Evolutionary conservation across 2,797 vertebrate genomes (phyloP).

Genomic region (Podargus strigoides): DNA sequence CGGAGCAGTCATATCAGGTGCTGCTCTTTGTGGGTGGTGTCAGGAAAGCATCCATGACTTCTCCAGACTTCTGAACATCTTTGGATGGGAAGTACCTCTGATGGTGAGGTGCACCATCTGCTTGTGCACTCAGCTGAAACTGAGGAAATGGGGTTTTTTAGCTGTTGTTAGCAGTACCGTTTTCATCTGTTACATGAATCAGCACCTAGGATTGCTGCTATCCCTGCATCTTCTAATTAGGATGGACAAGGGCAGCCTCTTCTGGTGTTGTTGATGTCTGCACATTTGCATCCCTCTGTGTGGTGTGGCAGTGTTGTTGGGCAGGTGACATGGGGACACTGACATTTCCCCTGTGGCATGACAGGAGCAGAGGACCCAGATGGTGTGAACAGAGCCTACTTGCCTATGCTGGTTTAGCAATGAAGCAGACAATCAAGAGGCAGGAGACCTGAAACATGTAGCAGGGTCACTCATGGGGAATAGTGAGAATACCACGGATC

Average conservation of each 20-base stretch:
- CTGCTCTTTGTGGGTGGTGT: neutral
- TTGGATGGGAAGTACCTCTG: neutral
- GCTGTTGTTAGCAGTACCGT: neutral
- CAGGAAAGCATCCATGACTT: neutral
- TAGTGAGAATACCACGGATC: neutral
- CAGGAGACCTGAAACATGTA: neutral
- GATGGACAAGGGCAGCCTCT: neutral
- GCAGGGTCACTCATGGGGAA: rapidly evolving
- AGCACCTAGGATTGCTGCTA: neutral
- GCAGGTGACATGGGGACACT: neutral
- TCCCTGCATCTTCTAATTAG: neutral
- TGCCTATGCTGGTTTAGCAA: neutral
- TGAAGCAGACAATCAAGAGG: neutral
- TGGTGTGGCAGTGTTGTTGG: neutral
- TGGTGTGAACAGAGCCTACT: neutral
- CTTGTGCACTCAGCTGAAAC: neutral
- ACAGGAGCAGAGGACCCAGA: neutral
- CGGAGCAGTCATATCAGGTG: rapidly evolving
- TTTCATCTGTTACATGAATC: neutral
- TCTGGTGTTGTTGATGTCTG: neutral
- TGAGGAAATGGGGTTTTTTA: neutral
- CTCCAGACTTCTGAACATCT: neutral
- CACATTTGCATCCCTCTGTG: neutral
- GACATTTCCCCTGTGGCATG: neutral
- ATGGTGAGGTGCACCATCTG: neutral